phyloP scores from a whole-genome alignment of 2,888 invertebrate species.

The Plebejus melissa region DNA sequence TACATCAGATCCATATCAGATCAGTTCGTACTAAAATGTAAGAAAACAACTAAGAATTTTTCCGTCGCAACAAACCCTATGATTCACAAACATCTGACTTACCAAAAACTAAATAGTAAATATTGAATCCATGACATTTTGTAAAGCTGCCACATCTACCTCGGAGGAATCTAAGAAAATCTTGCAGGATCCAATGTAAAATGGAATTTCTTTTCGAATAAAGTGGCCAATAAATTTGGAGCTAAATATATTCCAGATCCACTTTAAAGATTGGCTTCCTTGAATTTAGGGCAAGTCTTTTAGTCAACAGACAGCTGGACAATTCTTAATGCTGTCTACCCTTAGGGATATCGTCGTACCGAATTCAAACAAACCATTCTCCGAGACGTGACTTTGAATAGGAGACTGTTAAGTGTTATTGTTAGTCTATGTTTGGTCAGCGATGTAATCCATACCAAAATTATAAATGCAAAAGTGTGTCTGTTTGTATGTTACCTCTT shows the following conservation, averaged over 20 bases:
- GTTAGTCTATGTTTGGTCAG: not conserved
- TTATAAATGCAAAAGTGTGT: too few species aligned
- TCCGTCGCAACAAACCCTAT: too few species aligned
- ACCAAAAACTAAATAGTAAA: not conserved
- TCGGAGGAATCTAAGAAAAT: not conserved
- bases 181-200: not conserved
- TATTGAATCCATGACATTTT: not conserved
- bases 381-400: conserved; percentile 8
- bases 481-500: too few species aligned
- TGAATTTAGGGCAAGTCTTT: conserved; percentile 13
- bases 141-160: not conserved
- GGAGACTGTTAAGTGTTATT: not conserved
- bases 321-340: conserved; percentile 5
- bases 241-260: conserved; percentile 9
- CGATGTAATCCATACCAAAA: not conserved
- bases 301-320: conserved; percentile 11
- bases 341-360: not conserved
- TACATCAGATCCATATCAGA: not conserved
- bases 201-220: not conserved
- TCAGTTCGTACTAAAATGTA: not conserved
- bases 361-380: not conserved
- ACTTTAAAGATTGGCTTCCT: conserved; percentile 11
- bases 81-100: too few species aligned
- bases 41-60: too few species aligned
- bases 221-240: conserved; percentile 7